Evolutionary conservation across 2,113 vertebrate genomes (phyloP).

Genomic region (Scartelaos histophorus): DNA sequence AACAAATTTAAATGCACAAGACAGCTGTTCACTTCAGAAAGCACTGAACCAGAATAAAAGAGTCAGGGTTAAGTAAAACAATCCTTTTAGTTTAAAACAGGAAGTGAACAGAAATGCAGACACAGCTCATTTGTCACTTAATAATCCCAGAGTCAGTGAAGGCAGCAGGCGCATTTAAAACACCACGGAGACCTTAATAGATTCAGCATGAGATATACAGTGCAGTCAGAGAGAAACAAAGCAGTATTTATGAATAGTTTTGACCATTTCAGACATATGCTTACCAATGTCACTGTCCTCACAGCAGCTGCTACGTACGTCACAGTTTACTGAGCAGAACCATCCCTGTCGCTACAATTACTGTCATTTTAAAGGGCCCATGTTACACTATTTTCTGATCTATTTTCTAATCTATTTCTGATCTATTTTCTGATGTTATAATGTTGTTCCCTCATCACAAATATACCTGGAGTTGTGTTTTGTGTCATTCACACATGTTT

Average conservation of each 20-base stretch:
- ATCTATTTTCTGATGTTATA: too few relatives aligned
- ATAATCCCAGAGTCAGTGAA: constrained; percentile 17
- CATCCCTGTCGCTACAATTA: too few relatives aligned
- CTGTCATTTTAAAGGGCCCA: too few relatives aligned
- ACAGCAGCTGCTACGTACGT: too few relatives aligned
- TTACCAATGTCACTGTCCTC: background rate
- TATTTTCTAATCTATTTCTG: too few relatives aligned
- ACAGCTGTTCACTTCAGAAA: constrained; percentile 17
- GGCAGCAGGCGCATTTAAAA: constrained; percentile 17
- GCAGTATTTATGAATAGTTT: background rate
- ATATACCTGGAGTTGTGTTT: too few relatives aligned
- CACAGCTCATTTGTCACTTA: constrained; percentile 33
- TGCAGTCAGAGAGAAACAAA: too few relatives aligned
- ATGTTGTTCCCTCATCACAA: too few relatives aligned
- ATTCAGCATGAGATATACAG: background rate
- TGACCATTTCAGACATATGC: background rate
- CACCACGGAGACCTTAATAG: constrained; percentile 4
- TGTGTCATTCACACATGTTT: too few relatives aligned
- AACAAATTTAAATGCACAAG: background rate
- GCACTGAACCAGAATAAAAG: constrained; percentile 9
- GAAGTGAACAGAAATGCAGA: constrained; percentile 4
- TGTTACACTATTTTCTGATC: too few relatives aligned
- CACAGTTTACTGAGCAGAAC: too few relatives aligned
- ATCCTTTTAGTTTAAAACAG: constrained; percentile 37
- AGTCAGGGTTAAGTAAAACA: constrained; percentile 31